These are phyloP conservation scores for Sesia bembeciformis DNA, from an alignment of 2,888 invertebrate species.

Conservation along the genomic window DNA sequence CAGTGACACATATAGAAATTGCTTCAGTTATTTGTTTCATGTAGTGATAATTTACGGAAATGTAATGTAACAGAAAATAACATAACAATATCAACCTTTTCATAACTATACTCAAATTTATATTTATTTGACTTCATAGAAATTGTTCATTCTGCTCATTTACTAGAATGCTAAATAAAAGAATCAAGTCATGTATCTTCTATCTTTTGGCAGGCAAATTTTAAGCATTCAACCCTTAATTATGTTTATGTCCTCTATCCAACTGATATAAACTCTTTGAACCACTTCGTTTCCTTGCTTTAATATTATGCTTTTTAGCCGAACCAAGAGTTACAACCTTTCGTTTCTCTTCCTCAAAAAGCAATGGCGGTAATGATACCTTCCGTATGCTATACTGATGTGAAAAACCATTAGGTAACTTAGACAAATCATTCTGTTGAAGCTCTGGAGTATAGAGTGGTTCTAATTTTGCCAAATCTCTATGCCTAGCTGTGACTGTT, in stretches of 20 bases:
- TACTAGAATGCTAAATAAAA: no score
- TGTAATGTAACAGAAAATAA: no score
- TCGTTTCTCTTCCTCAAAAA: conserved; percentile 55
- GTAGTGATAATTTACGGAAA: no score
- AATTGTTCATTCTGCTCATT: no score
- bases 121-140: no score
- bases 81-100: no score
- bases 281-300: conserved; percentile 21
- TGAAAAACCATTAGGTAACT: conserved; percentile 24
- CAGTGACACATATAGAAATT: no score
- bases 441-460: conserved; percentile 49
- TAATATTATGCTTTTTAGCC: conserved; percentile 39
- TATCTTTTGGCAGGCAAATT: no score
- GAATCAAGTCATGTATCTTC: no score
- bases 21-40: no score
- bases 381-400: conserved; percentile 47
- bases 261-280: conserved; percentile 28
- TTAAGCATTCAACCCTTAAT: no score
- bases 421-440: conserved; percentile 31
- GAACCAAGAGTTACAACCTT: conserved; percentile 35
- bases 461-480: conserved; percentile 45
- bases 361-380: conserved; percentile 59
- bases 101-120: no score
- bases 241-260: conserved; percentile 14
- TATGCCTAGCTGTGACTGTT: conserved; percentile 52